Base-by-base conservation (phyloP, 2,113 vertebrate genomes). In the Corythoichthys intestinalis region DNA sequence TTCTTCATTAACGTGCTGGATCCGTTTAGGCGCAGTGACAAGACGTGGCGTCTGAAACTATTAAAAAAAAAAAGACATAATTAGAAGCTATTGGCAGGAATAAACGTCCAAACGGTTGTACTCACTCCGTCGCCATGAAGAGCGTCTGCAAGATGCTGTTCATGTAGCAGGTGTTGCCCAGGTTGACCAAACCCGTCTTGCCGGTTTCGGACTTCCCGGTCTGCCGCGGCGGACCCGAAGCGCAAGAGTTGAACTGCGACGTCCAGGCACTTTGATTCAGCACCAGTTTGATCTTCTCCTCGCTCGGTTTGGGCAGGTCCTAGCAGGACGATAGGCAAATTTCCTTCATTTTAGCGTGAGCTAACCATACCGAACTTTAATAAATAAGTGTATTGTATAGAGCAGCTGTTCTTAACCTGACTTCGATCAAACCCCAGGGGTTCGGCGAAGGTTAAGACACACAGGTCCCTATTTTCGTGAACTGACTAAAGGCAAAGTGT, bases 91-190 rank as follows among this genome's bases (percentile, higher is more conserved):
- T 8, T 5, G 41, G 9, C 41, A 4, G 1, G 41, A 44, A 28
- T 28, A 28, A 28, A 44, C 6, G 2, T 5, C 41, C 6, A 44
- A 44, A 1, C 6, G 41, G 6, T 44, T 44, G 6, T 44, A 94
- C 96, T 95, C 91, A 99, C 97, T 99, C 96, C 71, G 96, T 98
- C 77, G 97, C 96, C 96, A 98, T 98, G 86, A 97, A 99, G 68
- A 99, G 92, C 38, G 95, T 96, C 87, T 99, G 97, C 80, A 99
- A 93, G 86, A 99, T 94, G 90, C 97, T 99, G 87, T 99, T 99
- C 95, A 99, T 98, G 83, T 94, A 99, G 86, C 97, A 99, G 2
- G 97, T 99, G 85, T 99, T 99, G 73, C 97, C 97, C 77, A 99
- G 87, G 88, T 99, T 99, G 87, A 99, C 91, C 59, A 99, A 91